Evolutionary conservation across 2,888 invertebrate genomes (phyloP).

Genomic region (Sminthurides aquaticus): DNA sequence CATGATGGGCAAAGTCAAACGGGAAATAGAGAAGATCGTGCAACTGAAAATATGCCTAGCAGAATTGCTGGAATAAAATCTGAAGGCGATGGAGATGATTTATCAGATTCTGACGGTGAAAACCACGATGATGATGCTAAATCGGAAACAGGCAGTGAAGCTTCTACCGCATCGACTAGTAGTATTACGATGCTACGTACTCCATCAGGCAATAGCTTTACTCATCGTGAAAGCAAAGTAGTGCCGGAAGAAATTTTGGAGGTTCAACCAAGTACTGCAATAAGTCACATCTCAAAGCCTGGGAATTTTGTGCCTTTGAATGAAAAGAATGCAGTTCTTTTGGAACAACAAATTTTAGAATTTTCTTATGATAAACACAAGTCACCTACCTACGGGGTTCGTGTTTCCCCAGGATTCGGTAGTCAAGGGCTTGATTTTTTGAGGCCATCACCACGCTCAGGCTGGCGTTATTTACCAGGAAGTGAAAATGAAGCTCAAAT

Average conservation of each 20-base stretch:
- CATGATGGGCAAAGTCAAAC: neutral
- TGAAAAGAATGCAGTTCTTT: neutral
- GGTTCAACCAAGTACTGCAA: neutral
- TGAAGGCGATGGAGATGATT: slow-evolving; percentile 10
- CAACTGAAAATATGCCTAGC: slow-evolving; percentile 11
- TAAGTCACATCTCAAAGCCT: neutral
- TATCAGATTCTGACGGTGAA: slow-evolving; percentile 7
- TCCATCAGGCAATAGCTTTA: too few relatives aligned
- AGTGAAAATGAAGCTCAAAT: slow-evolving; percentile 22
- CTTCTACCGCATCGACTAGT: slow-evolving; percentile 24
- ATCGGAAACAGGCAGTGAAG: slow-evolving; percentile 22
- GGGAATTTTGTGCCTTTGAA: neutral
- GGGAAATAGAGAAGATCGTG: slow-evolving; percentile 4
- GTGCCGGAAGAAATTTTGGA: neutral
- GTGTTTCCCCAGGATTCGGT: slow-evolving; percentile 26
- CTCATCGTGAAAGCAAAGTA: neutral
- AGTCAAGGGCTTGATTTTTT: slow-evolving; percentile 22
- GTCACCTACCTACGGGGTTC: slow-evolving; percentile 27
- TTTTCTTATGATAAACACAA: slow-evolving; percentile 23
- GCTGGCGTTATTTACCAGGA: slow-evolving; percentile 24
- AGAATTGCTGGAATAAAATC: neutral
- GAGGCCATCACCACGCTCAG: slow-evolving; percentile 19
- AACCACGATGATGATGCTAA: slow-evolving; percentile 15
- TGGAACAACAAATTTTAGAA: slow-evolving; percentile 3
- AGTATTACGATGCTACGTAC: slow-evolving; percentile 22